Conservation (phyloP, 2,797 vertebrate species). For the Spinus olivaceus region DNA sequence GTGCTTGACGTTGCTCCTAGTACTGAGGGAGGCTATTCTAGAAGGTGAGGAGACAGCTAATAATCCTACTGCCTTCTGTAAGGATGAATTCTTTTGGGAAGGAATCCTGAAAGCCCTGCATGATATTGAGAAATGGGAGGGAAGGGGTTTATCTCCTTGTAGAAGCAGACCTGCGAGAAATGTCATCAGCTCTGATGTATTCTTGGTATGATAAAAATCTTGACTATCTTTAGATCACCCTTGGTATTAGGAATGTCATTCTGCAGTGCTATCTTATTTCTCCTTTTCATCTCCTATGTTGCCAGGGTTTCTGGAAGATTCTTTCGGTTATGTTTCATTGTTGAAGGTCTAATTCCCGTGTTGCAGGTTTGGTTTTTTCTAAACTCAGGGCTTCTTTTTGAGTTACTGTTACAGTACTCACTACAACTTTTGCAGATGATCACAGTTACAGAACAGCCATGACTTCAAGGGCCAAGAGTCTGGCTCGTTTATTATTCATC, state of each 20-base stretch:
- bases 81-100: not conserved
- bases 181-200: not conserved
- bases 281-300: not conserved
- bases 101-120: not conserved
- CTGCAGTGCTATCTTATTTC: not conserved
- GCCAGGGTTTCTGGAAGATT: not conserved
- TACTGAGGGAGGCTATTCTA: not conserved
- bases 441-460: not conserved
- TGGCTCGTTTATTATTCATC: not conserved
- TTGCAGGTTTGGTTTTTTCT: not conserved
- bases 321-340: not conserved
- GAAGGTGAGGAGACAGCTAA: not conserved
- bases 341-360: not conserved
- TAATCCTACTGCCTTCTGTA: not conserved
- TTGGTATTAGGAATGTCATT: not conserved
- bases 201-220: not conserved
- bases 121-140: not conserved
- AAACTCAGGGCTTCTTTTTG: not conserved
- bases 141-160: not conserved
- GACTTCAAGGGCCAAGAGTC: not conserved
- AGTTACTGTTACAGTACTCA: not conserved
- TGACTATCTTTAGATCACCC: not conserved
- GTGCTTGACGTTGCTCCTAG: not conserved
- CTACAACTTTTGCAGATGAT: not conserved
- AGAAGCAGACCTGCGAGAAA: not conserved